Evolutionary conservation across 1,140 invertebrate species (phyloP).

Genomic region (Ostrea edulis): DNA sequence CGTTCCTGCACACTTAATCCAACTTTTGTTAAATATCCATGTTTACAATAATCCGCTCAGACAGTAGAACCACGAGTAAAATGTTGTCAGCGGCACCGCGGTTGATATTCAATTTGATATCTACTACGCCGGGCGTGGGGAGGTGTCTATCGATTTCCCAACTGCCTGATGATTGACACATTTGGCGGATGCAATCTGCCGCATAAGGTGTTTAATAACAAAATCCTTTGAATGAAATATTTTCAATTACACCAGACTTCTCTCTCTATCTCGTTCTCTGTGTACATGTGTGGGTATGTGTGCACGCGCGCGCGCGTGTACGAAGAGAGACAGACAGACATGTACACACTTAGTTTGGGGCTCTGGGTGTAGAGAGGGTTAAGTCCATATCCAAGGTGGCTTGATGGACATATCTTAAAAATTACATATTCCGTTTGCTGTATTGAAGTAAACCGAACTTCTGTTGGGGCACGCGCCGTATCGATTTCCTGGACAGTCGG

Average conservation of each 20-base stretch:
- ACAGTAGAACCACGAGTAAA: neutral
- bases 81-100: neutral
- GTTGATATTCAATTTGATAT: conserved; percentile 33
- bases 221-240: neutral
- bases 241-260: neutral
- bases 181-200: neutral
- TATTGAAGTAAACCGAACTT: no score
- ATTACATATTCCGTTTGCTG: no score
- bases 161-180: neutral
- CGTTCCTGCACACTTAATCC: neutral
- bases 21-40: neutral
- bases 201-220: neutral
- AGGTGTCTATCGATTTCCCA: neutral
- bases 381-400: no score
- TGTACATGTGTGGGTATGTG: no score
- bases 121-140: neutral
- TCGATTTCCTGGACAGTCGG: no score
- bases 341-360: no score
- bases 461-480: no score
- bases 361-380: no score
- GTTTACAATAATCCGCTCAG: neutral
- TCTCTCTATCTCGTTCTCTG: neutral
- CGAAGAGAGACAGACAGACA: no score
- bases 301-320: no score
- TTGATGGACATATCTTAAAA: no score